These are phyloP conservation scores for Subacronicta megacephala DNA, from an alignment of 2,888 invertebrate species.

Conservation along the genomic window DNA sequence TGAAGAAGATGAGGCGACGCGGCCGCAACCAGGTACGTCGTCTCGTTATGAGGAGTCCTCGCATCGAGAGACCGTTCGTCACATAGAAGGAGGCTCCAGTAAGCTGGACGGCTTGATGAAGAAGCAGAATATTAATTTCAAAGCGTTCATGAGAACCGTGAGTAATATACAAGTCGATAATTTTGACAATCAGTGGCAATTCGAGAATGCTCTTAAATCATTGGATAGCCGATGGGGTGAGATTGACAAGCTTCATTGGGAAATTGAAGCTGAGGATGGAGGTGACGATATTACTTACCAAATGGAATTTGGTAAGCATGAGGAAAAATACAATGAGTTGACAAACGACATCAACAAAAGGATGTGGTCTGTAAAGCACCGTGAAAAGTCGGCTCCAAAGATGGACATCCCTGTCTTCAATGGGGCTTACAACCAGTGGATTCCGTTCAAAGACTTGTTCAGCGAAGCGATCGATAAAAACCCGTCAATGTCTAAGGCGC, in stretches of 20 bases:
- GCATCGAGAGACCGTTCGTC: no score
- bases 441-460: background rate
- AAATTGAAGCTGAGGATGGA: constrained; percentile 1
- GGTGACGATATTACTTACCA: no score
- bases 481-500: background rate
- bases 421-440: constrained; percentile 2
- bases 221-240: constrained; percentile 5
- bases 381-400: no score
- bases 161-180: background rate
- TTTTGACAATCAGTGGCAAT: constrained; percentile 2
- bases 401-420: no score
- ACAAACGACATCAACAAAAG: background rate
- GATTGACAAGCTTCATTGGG: constrained; percentile 17
- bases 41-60: no score
- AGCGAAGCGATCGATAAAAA: constrained; percentile 8
- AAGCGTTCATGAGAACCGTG: constrained; percentile 8
- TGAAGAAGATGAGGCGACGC: background rate
- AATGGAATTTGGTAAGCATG: no score
- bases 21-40: background rate
- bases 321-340: background rate
- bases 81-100: background rate
- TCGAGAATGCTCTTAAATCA: constrained; percentile 2
- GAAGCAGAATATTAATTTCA: constrained; percentile 11
- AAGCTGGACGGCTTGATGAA: constrained; percentile 3
- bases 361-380: background rate